Percentiles rank a stretch among this genome's conserved stretches.
Evolutionary conservation across 2,113 vertebrate species (phyloP).

Genomic region (Rhineura floridana): DNA sequence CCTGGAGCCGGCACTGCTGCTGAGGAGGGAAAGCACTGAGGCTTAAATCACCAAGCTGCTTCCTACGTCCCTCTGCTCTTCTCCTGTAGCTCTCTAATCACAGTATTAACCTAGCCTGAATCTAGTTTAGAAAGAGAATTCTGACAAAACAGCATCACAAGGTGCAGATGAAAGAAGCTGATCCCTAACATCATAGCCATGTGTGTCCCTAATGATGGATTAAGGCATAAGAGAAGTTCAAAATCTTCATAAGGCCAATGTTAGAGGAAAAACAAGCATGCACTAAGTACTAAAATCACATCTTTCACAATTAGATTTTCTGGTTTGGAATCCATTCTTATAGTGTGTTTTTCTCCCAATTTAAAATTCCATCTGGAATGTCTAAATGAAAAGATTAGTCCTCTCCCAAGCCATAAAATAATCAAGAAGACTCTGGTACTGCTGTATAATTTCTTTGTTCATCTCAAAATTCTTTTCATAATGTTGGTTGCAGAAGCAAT

Average conservation of each 20-base stretch:
- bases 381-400: not conserved
- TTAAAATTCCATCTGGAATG: not conserved
- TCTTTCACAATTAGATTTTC: not conserved
- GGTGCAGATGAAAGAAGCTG: not conserved
- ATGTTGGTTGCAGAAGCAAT: not conserved
- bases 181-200: not conserved
- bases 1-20: too few relatives aligned
- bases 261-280: not conserved
- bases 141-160: not conserved
- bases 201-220: slow-evolving; percentile 8
- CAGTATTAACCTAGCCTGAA: slow-evolving; percentile 19
- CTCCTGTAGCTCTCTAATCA: not conserved
- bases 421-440: not conserved
- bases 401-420: not conserved
- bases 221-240: slow-evolving; percentile 12
- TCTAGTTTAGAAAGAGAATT: not conserved
- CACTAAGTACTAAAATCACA: not conserved
- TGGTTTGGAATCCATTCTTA: not conserved
- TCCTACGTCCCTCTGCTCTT: not conserved
- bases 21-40: not conserved
- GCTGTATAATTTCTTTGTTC: not conserved
- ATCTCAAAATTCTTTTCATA: not conserved
- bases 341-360: not conserved
- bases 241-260: too few relatives aligned
- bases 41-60: not conserved